Conservation (phyloP, 1,140 invertebrate genomes). For the Drosophila nigrodunni region DNA sequence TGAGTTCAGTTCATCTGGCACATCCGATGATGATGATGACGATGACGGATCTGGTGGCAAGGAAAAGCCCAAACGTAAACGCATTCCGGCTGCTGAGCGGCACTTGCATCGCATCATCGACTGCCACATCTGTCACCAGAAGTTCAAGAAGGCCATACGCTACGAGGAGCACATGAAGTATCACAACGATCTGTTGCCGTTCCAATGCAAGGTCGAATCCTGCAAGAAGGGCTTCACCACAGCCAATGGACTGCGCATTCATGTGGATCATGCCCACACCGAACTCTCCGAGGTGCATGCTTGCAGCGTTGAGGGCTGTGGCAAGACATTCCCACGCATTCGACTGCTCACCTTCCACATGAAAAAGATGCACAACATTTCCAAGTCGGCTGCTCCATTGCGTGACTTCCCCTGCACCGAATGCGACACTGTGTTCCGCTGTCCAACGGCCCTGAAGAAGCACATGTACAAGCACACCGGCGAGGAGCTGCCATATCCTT, state of each 20-base stretch:
- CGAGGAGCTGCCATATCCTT: conserved; percentile 86
- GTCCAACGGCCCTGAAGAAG: conserved; percentile 83
- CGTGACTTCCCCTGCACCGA: conserved; percentile 76
- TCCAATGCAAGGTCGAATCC: conserved; percentile 75
- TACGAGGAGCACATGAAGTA: conserved; percentile 82
- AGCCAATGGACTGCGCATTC: conserved; percentile 74
- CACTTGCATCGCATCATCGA: conserved; percentile 76
- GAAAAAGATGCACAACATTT: conserved; percentile 77
- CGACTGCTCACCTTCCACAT: conserved; percentile 80
- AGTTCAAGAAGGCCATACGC: conserved; percentile 77
- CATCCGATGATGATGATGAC: conserved; percentile 48
- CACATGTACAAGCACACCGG: conserved; percentile 86
- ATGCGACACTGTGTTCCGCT: conserved; percentile 80
- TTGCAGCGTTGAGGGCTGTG: conserved; percentile 74
- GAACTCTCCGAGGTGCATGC: conserved; percentile 71
- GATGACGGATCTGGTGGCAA: conserved; percentile 29
- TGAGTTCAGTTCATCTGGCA: conserved; percentile 38
- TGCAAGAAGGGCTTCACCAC: conserved; percentile 82
- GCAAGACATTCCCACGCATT: conserved; percentile 72
- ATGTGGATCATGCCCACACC: conserved; percentile 78
- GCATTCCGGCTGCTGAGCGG: conserved; percentile 67
- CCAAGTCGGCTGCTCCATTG: conserved; percentile 67
- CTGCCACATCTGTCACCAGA: conserved; percentile 82
- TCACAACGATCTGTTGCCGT: conserved; percentile 79
- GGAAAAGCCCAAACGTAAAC: conserved; percentile 69